These are phyloP conservation scores for Aporophyla lueneburgensis DNA, from an alignment of 2,888 invertebrate genomes.

Conservation along the genomic window DNA sequence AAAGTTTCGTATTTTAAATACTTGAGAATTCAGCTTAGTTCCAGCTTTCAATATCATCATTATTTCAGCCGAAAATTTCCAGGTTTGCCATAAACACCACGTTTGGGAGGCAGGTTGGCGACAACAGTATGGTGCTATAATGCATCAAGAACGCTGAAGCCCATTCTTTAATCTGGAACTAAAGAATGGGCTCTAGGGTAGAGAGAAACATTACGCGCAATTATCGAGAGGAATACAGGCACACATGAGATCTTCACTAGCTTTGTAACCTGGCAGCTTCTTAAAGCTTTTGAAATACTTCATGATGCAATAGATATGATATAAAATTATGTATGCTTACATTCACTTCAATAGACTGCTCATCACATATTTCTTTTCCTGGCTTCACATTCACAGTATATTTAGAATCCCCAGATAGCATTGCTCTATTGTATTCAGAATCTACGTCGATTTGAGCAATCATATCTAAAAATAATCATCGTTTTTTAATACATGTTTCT, in stretches of 20 bases:
- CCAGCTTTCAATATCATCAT: no score
- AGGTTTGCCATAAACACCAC: no score
- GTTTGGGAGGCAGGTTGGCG: no score
- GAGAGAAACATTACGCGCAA: background rate
- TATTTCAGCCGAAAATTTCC: no score
- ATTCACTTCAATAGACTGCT: conserved; percentile 81
- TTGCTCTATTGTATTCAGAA: conserved; percentile 79
- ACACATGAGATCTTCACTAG: background rate
- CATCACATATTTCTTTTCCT: conserved; percentile 79
- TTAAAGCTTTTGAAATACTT: background rate
- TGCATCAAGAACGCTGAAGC: no score
- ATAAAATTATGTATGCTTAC: conserved; percentile 71
- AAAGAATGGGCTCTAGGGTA: no score
- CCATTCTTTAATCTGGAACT: no score
- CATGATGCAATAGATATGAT: background rate
- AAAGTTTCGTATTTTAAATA: background rate
- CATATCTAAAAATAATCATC: conserved; percentile 74
- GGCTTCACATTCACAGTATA: conserved; percentile 74
- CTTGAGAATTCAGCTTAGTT: no score
- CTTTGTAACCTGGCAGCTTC: background rate
- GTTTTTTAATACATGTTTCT: no score
- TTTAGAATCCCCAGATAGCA: conserved; percentile 75
- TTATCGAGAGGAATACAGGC: background rate
- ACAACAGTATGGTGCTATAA: no score
- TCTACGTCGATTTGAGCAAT: conserved; percentile 80